phyloP scores from a whole-genome alignment of 2,888 invertebrate genomes.

The Listrodromus nycthemerus region DNA sequence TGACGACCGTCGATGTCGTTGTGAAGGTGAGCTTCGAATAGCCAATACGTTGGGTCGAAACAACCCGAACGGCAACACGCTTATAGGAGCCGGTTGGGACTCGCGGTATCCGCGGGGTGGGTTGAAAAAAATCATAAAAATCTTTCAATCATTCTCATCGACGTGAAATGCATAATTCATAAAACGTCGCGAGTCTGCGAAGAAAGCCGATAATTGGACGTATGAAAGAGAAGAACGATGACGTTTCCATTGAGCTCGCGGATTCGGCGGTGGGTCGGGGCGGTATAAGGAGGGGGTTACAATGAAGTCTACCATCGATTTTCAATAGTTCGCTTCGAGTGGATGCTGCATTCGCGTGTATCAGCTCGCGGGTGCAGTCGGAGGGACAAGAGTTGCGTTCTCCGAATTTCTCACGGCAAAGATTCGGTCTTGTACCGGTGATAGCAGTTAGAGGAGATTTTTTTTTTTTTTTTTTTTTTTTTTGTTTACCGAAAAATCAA shows the following conservation, averaged over 20 bases:
- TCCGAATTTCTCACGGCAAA: slow-evolving; percentile 46
- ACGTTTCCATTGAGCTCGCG: slow-evolving; percentile 44
- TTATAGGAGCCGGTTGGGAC: not conserved
- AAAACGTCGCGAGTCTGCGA: slow-evolving; percentile 69
- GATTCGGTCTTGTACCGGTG: slow-evolving; percentile 19
- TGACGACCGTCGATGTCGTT: not conserved
- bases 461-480: no score
- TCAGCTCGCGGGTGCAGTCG: slow-evolving; percentile 60
- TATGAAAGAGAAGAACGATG: slow-evolving; percentile 63
- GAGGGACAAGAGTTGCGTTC: slow-evolving; percentile 66
- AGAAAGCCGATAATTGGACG: slow-evolving; percentile 77
- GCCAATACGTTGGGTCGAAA: not conserved
- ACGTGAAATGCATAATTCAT: slow-evolving; percentile 73
- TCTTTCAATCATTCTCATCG: slow-evolving; percentile 51
- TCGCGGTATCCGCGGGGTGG: not conserved
- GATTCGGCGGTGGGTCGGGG: not conserved
- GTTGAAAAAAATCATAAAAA: not conserved
- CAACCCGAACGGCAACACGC: no score
- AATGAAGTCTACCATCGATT: slow-evolving; percentile 79
- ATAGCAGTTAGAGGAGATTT: not conserved
- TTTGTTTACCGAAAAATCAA: no score
- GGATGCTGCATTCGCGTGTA: slow-evolving; percentile 62
- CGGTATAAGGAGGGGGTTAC: slow-evolving; percentile 48
- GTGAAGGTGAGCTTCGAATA: not conserved
- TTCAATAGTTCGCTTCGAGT: slow-evolving; percentile 78